Conservation (phyloP, 1,140 invertebrate genomes). For the Scylla paramamosain region DNA sequence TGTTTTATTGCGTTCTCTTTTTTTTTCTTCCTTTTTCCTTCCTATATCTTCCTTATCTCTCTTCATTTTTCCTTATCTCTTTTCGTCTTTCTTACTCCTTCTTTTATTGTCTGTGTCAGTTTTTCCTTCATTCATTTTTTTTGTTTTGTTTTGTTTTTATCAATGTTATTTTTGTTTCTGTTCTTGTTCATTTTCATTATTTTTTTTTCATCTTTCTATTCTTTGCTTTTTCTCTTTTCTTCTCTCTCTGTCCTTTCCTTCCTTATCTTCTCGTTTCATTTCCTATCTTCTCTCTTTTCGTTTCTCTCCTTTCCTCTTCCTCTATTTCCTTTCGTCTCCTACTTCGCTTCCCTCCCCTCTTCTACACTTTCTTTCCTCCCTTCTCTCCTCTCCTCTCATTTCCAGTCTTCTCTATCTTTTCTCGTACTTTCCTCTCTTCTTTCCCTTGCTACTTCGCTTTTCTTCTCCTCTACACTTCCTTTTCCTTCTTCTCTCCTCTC, state of each 20-base stretch:
- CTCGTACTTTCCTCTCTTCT: not conserved
- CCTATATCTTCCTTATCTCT: not conserved
- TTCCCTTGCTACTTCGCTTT: not conserved
- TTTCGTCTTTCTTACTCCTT: not conserved
- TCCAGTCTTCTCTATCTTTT: not conserved
- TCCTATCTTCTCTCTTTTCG: not conserved
- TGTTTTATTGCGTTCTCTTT: too few species aligned
- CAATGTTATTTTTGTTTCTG: not conserved
- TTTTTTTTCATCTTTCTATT: too few species aligned
- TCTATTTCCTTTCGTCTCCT: not conserved
- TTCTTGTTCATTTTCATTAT: not conserved
- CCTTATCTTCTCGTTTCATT: not conserved
- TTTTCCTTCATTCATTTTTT: not conserved
- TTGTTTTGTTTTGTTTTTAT: not conserved
- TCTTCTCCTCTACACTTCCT: too few species aligned
- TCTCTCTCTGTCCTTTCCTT: not conserved
- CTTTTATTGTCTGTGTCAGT: not conserved
- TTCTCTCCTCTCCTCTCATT: not conserved
- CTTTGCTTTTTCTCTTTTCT: not conserved
- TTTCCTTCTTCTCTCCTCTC: too few species aligned
- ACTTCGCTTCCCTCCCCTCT: not conserved
- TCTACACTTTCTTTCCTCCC: not conserved
- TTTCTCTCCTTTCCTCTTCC: not conserved
- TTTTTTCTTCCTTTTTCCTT: not conserved
- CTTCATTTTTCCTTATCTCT: not conserved